These are phyloP conservation scores for Oophaga sylvatica DNA, from an alignment of 2,797 vertebrate species.

Conservation along the genomic window DNA sequence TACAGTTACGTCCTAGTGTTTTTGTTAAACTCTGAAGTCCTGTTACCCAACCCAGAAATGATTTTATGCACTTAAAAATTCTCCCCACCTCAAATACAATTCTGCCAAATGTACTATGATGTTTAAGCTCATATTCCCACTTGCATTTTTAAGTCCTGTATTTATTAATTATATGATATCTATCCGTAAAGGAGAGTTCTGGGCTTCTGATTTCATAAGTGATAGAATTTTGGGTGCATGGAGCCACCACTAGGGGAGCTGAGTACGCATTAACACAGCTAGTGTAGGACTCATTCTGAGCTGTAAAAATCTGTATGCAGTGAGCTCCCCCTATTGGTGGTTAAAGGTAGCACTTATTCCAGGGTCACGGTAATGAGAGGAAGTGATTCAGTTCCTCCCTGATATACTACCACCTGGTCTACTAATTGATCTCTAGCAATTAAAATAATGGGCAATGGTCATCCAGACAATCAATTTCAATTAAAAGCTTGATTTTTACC, in stretches of 20 bases:
- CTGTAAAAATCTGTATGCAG: neutral
- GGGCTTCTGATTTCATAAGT: neutral
- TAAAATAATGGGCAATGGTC: no score
- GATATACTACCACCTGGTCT: neutral
- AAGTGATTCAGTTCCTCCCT: neutral
- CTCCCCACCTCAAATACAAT: neutral
- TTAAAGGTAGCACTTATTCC: neutral
- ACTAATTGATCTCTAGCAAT: neutral
- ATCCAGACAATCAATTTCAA: neutral
- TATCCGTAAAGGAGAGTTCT: no score
- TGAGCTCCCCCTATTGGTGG: conserved; percentile 11
- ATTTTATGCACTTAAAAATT: neutral
- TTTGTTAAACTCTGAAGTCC: neutral
- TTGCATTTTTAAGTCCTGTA: neutral
- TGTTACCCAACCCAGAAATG: neutral
- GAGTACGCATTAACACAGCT: neutral
- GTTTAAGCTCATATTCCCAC: neutral
- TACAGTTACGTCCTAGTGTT: neutral
- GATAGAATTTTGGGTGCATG: neutral
- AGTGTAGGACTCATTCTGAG: no score
- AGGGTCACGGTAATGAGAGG: neutral
- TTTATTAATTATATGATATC: no score
- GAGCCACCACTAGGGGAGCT: neutral
- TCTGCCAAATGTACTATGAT: neutral
- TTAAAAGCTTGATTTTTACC: neutral